A percentile compares a stretch with the other conserved stretches of the same genome.
Conservation (phyloP, 2,888 invertebrate species). For the Apamea monoglypha region DNA sequence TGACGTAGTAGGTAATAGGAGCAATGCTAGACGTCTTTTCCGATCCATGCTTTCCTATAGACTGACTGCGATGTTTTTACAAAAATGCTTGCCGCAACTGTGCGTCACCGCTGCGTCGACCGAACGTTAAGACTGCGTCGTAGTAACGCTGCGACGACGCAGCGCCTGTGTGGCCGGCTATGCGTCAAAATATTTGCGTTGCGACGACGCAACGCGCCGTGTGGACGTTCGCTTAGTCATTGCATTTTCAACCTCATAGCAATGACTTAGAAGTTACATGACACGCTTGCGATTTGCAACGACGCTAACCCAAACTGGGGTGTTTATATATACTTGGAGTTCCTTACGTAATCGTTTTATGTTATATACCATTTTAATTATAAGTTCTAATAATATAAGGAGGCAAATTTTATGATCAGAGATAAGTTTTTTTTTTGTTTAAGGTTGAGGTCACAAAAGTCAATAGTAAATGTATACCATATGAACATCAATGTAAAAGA, state of each 20-base stretch:
- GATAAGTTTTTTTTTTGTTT: neutral
- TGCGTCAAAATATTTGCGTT: too few species aligned
- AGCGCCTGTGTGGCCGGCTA: too few species aligned
- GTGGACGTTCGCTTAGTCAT: too few species aligned
- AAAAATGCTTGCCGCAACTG: too few species aligned
- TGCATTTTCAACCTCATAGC: neutral
- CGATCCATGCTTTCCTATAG: too few species aligned
- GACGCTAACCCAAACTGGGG: neutral
- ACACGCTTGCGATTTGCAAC: constrained; percentile 4
- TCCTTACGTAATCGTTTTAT: constrained; percentile 32
- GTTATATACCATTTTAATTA: constrained; percentile 32
- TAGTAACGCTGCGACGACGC: too few species aligned
- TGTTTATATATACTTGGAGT: constrained; percentile 19
- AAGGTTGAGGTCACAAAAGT: neutral
- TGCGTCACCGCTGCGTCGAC: too few species aligned
- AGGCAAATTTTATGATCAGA: constrained; percentile 16
- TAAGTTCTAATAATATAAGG: constrained; percentile 26
- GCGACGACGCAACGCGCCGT: too few species aligned
- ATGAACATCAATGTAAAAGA: neutral
- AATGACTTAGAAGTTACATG: neutral
- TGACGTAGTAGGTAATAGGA: too few species aligned
- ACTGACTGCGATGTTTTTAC: too few species aligned
- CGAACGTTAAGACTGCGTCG: too few species aligned
- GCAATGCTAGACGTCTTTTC: too few species aligned
- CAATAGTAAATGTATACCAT: neutral